Conservation (phyloP, 2,888 invertebrate genomes). For the Dasypogon diadema region DNA sequence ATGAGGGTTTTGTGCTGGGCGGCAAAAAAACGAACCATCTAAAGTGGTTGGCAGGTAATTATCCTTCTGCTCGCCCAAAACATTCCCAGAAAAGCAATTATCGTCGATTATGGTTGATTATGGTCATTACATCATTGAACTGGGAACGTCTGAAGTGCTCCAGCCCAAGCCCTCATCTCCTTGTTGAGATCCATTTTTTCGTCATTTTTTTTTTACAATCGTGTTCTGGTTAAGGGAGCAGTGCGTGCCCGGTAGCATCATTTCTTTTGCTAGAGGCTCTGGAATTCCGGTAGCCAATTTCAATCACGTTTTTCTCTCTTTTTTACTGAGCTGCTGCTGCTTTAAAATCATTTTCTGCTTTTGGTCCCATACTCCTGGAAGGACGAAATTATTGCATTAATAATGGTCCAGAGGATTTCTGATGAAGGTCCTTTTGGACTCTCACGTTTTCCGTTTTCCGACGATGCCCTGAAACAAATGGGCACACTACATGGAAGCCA, state of each 20-base stretch:
- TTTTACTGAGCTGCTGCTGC: constrained; percentile 7
- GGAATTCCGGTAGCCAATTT: constrained; percentile 50
- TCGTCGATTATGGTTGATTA: constrained; percentile 49
- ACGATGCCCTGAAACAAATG: constrained; percentile 32
- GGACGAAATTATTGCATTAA: constrained; percentile 52
- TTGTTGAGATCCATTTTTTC: constrained; percentile 25
- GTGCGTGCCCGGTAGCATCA: constrained; percentile 41
- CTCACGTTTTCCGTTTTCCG: constrained; percentile 42
- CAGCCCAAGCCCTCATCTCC: constrained; percentile 39
- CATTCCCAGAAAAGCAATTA: constrained; percentile 46
- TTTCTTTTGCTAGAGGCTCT: constrained; percentile 12
- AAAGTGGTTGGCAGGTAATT: constrained; percentile 39
- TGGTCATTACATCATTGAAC: constrained; percentile 51
- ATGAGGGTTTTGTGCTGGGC: background rate
- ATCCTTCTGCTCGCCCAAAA: constrained; percentile 35
- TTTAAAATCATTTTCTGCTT: background rate
- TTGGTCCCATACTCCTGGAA: constrained; percentile 13
- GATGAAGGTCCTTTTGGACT: constrained; percentile 51
- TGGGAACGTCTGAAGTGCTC: constrained; percentile 45
- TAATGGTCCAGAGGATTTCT: constrained; percentile 49
- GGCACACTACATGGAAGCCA: background rate
- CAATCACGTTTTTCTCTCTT: constrained; percentile 33
- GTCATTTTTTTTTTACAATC: background rate
- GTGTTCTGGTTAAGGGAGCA: background rate
- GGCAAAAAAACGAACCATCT: constrained; percentile 18